Evolutionary conservation across 2,113 vertebrate genomes (phyloP).

Genomic region (Actinemys pallida): DNA sequence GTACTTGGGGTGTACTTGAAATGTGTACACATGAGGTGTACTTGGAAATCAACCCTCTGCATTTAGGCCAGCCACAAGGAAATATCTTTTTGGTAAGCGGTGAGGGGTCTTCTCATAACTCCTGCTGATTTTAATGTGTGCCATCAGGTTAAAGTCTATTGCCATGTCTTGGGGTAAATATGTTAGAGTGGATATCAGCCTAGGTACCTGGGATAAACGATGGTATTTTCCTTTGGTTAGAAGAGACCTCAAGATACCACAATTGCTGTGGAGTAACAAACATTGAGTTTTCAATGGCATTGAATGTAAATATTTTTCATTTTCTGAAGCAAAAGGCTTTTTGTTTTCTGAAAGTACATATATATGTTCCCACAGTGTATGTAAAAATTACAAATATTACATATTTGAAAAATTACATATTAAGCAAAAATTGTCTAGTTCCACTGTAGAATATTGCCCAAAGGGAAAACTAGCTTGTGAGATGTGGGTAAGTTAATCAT

Average conservation of each 20-base stretch:
- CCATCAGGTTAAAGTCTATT: neutral
- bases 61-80: neutral
- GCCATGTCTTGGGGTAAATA: neutral
- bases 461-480: neutral
- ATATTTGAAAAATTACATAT: neutral
- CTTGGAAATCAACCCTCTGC: constrained; percentile 25
- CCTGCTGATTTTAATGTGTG: fast-evolving
- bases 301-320: neutral
- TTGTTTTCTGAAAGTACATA: neutral
- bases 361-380: neutral
- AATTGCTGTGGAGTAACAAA: neutral
- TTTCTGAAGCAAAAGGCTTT: neutral
- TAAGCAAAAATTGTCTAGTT: fast-evolving
- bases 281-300: neutral
- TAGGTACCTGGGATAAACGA: neutral
- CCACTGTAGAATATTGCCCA: neutral
- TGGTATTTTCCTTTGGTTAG: neutral
- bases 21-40: neutral
- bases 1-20: too few species aligned
- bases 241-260: neutral
- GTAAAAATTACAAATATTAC: neutral
- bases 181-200: neutral
- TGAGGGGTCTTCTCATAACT: neutral
- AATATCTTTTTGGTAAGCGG: fast-evolving
- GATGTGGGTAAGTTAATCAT: neutral